Evolutionary conservation across 1,140 invertebrate species (phyloP), one percentile per base, ranked within the genome.

Genomic region (Drosophila eugracilis): DNA sequence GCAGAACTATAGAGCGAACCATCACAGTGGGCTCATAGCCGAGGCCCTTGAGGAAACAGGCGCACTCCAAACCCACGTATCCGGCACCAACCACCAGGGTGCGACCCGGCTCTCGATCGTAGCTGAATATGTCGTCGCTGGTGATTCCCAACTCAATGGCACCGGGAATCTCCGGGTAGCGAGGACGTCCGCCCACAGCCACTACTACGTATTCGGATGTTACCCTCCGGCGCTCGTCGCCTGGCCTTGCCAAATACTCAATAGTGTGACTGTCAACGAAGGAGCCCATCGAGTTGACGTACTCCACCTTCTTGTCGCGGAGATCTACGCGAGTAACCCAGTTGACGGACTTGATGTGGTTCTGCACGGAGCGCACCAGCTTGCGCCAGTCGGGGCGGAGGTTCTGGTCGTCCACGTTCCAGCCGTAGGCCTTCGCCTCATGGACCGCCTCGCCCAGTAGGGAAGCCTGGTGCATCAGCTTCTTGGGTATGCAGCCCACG

Each of bases 401-500:
- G 3, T 93, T 89, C 58, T 94, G 92, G 21, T 95, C 92, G 15
- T 95, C 94, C 44, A 97, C 92, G 91, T 96, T 92, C 97, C 97
- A 98, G 19, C 97, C 97, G 91, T 96, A 97, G 28, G 94, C 93
- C 41, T 93, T 92, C 0, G 97, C 94, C 93, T 97, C 96, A 94
- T 96, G 91, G 53, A 97, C 92, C 50, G 95, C 93, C 92, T 98
- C 96, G 62, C 97, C 97, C 15, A 98, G 92, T 24, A 99, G 89
- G 5, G 97, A 95, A 39, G 98, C 97, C 92, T 98, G 96, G 91
- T 99, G 98, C 97, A 99, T 98, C 30, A 99, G 92, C 90, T 99
- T 99, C 91, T 99, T 99, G 4, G 98, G 98, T 91, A 99, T 99
- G 92, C 98, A 99, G 32, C 98, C 98, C 21, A 99, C 98, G 93